Base-by-base conservation (phyloP, 64 coral and sea anemone species). In the Platygyra sinensis region DNA sequence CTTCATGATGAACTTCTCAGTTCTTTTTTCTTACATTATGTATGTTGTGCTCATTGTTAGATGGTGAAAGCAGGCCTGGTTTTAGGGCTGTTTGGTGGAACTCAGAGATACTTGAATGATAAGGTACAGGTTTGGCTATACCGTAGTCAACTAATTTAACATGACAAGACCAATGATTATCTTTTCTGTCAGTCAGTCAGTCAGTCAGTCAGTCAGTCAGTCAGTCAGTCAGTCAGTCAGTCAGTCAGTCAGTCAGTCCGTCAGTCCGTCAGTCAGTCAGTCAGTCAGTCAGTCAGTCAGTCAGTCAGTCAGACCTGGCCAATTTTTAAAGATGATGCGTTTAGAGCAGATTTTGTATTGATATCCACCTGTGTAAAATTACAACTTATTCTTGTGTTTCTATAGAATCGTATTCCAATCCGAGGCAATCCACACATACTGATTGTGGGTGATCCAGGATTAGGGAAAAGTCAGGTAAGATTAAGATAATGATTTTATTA, bases 401-500 rank as follows among this genome's bases (percentile, higher is more conserved):
- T 29, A n/a, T 63, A 99, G 97, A 99, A 99, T 84, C 91, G 90
- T 42, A 96, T 99, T 82, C 97, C 97, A 46, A 72, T 99, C 14
- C 78, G 97, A 46, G 97, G 97, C 49, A 99, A 91, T 87, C 94
- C 97, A 82, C 97, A 99, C 51, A 75, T 99, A 63, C 74, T 99
- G 15, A 94, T 99, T 54, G 97, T 99, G 76, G 97, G 97, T 72
- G 97, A 99, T 69, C 97, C 97, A 75, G 97, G 97, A 50, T 90
- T 99, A 64, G 97, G 97, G 3, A 99, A 99, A 95, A 99, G 97
- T 50, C 94, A 98, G 93, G 96, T 95, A 80, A 69, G 27, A n/a
- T 24, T 11, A 69, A 69, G 29, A 14, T 29, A 8, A n/a, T 10
- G 10, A 57, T 57, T 6, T 78, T 5, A 78, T 12, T 20, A 14